Percentiles rank a stretch among this genome's conserved stretches.
These are phyloP conservation scores for Eupleurogrammus muticus DNA, from an alignment of 2,797 vertebrate genomes.

Conservation along the genomic window DNA sequence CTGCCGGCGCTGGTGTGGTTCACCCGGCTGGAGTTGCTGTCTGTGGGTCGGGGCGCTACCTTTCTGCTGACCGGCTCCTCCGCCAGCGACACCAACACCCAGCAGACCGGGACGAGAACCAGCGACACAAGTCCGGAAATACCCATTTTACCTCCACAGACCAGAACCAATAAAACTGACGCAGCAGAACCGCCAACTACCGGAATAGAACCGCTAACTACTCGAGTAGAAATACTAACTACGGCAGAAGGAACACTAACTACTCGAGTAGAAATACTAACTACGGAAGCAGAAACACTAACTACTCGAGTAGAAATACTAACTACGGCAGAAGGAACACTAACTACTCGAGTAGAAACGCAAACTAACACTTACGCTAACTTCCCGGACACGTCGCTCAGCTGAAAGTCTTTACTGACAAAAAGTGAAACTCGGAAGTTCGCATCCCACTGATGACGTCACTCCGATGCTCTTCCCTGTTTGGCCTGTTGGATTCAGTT, in stretches of 20 bases:
- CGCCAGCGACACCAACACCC: constrained; percentile 26
- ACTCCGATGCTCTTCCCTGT: accelerated
- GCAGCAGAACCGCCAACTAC: neutral
- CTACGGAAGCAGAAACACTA: too few species aligned
- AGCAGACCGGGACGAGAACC: constrained; percentile 19
- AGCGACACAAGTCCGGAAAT: constrained; percentile 2
- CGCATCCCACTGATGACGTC: constrained; percentile 35
- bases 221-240: too few species aligned
- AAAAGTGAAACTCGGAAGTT: constrained; percentile 57
- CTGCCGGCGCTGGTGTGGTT: constrained; percentile 27
- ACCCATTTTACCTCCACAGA: constrained; percentile 36
- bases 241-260: too few species aligned
- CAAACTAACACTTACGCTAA: too few species aligned
- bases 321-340: too few species aligned
- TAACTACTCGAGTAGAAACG: too few species aligned
- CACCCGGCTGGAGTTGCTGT: constrained; percentile 8
- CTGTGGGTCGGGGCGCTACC: neutral
- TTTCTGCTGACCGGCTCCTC: accelerated
- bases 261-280: too few species aligned
- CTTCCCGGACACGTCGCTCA: constrained; percentile 25
- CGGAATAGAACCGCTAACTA: too few species aligned
- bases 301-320: too few species aligned
- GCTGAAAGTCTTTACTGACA: constrained; percentile 42
- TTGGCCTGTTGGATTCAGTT: neutral
- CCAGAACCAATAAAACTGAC: neutral